Conservation (phyloP, 2,797 vertebrate species). For the Muscicapa comitata region DNA sequence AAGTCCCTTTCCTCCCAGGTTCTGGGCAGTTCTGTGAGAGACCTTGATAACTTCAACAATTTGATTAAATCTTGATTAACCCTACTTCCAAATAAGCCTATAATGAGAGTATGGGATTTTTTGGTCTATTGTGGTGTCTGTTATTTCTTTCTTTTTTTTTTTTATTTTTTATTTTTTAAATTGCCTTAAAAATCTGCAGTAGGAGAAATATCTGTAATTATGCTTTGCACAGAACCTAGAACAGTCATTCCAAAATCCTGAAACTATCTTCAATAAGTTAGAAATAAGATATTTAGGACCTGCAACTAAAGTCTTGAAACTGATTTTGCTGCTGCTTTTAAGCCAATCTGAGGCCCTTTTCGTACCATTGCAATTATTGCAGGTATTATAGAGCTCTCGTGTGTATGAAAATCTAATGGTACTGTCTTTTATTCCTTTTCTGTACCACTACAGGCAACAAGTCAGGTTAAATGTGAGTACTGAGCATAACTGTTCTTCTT, state of each 20-base stretch:
- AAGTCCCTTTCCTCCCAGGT: background rate
- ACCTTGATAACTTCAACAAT: background rate
- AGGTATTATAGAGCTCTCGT: background rate
- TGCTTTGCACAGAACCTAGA: background rate
- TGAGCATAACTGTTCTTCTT: background rate
- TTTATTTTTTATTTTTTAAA: background rate
- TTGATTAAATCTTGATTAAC: background rate
- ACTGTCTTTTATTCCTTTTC: background rate
- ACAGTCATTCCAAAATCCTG: background rate
- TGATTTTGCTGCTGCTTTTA: background rate
- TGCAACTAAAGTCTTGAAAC: background rate
- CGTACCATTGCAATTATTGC: background rate
- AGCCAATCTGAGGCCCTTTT: background rate
- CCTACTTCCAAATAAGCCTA: background rate
- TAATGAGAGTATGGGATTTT: background rate
- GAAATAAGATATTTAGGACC: background rate
- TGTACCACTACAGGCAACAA: background rate
- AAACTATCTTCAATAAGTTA: background rate
- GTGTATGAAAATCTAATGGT: background rate
- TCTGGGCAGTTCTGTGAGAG: background rate
- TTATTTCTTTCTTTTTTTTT: background rate
- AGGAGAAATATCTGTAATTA: background rate
- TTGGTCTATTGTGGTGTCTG: fast-evolving
- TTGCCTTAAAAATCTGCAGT: background rate
- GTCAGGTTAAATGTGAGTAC: background rate